Conservation (phyloP, 2,888 invertebrate genomes). For the Drosophila incognita region DNA sequence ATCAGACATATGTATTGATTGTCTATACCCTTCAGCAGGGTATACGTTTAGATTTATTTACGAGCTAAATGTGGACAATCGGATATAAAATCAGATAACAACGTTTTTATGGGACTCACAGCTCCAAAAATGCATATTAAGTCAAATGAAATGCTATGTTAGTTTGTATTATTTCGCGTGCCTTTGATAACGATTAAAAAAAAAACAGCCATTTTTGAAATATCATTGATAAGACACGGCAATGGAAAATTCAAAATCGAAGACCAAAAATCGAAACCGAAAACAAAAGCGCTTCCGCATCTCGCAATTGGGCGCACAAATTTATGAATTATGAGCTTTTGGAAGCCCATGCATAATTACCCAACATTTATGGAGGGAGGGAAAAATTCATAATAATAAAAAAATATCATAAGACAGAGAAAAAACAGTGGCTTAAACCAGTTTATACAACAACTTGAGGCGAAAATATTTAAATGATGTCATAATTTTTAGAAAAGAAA, state of each 20-base stretch:
- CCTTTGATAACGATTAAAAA: conserved; percentile 26
- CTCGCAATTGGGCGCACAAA: conserved; percentile 68
- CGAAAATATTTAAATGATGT: conserved; percentile 81
- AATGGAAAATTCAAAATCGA: conserved; percentile 36
- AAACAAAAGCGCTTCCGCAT: conserved; percentile 72
- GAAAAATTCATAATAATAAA: conserved; percentile 40
- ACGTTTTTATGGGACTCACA: conserved; percentile 56
- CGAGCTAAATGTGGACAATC: conserved; percentile 61
- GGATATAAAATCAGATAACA: conserved; percentile 58
- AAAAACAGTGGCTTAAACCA: conserved; percentile 70
- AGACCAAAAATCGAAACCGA: conserved; percentile 42
- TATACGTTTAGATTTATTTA: conserved; percentile 51
- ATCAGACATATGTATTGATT: neutral
- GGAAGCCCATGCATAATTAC: conserved; percentile 69
- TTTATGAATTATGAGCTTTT: conserved; percentile 75
- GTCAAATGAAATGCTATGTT: conserved; percentile 38
- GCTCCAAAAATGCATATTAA: conserved; percentile 17
- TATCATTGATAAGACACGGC: conserved; percentile 61
- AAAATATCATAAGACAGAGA: conserved; percentile 8
- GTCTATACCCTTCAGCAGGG: neutral
- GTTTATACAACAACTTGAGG: conserved; percentile 66
- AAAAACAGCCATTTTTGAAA: neutral
- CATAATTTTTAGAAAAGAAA: conserved; percentile 74
- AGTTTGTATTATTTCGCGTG: conserved; percentile 21
- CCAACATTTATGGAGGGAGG: conserved; percentile 35